Percentiles rank a stretch among this genome's conserved stretches.
Conservation (phyloP, 2,113 vertebrate genomes). For the Hypocryptadius cinnamomeus region DNA sequence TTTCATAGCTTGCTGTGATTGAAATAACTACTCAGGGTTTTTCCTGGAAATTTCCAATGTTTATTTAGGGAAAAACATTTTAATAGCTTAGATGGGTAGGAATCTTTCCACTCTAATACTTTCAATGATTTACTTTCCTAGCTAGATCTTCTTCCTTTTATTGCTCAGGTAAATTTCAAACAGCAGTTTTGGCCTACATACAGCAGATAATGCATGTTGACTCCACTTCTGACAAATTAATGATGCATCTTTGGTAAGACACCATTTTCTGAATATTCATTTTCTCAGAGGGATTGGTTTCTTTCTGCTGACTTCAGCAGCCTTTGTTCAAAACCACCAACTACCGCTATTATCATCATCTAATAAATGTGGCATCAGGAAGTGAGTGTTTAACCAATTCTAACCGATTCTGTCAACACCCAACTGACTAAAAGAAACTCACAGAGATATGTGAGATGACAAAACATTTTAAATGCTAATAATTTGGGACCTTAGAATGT, state of each 20-base stretch:
- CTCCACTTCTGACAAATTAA: neutral
- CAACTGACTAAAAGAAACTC: neutral
- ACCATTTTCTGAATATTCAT: constrained; percentile 2
- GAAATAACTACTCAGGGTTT: neutral
- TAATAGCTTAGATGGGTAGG: neutral
- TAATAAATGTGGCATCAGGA: neutral
- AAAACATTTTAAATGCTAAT: neutral
- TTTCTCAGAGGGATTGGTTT: neutral
- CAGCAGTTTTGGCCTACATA: neutral
- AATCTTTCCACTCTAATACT: neutral
- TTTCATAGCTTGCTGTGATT: neutral
- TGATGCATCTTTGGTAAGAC: neutral
- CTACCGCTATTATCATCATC: neutral
- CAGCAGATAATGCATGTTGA: constrained; percentile 1
- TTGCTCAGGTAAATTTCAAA: constrained; percentile 6
- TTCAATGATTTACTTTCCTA: neutral
- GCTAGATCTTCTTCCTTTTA: neutral
- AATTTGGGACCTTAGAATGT: neutral
- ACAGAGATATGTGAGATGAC: neutral
- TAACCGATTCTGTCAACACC: neutral
- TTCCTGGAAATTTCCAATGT: neutral
- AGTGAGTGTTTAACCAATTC: rapidly evolving
- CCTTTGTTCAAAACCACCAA: neutral
- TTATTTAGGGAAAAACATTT: neutral
- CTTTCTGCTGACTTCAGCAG: neutral